These are phyloP conservation scores for Mallotus villosus DNA, from an alignment of 2,797 vertebrate species.

Conservation along the genomic window DNA sequence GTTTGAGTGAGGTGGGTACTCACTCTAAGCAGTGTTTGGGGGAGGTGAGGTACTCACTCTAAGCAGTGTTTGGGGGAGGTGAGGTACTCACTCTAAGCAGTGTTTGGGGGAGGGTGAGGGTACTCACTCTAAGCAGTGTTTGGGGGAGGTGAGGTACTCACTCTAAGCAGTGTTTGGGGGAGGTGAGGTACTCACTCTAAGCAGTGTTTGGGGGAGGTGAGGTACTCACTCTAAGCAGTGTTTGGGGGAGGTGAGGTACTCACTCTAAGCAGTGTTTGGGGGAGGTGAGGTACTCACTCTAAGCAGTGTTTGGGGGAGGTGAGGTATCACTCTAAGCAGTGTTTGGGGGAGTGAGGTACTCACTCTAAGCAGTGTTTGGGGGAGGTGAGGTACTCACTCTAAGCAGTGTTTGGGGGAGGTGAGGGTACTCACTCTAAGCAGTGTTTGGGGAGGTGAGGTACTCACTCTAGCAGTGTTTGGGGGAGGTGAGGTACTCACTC, in stretches of 20 bases:
- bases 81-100: neutral
- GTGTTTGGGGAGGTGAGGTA: neutral
- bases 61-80: conserved; percentile 3
- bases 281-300: conserved; percentile 91
- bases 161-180: neutral
- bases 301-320: conserved; percentile 64
- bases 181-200: conserved; percentile 5
- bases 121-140: conserved; percentile 13
- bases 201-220: conserved; percentile 1
- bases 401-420: neutral
- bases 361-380: conserved; percentile 8
- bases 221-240: conserved; percentile 14
- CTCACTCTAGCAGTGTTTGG: conserved; percentile 1
- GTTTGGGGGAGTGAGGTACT: neutral
- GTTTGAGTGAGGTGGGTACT: neutral
- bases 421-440: conserved; percentile 13
- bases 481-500: conserved; percentile 1
- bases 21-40: neutral
- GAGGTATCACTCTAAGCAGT: neutral
- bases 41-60: conserved; percentile 3
- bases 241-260: conserved; percentile 63
- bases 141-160: neutral
- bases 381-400: neutral
- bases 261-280: conserved; percentile 93
- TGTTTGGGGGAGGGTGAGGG: neutral